Percentiles rank a stretch among this genome's conserved stretches.
phyloP scores from a whole-genome alignment of 2,888 invertebrate species.

The Acanthococcus lagerstroemiae region DNA sequence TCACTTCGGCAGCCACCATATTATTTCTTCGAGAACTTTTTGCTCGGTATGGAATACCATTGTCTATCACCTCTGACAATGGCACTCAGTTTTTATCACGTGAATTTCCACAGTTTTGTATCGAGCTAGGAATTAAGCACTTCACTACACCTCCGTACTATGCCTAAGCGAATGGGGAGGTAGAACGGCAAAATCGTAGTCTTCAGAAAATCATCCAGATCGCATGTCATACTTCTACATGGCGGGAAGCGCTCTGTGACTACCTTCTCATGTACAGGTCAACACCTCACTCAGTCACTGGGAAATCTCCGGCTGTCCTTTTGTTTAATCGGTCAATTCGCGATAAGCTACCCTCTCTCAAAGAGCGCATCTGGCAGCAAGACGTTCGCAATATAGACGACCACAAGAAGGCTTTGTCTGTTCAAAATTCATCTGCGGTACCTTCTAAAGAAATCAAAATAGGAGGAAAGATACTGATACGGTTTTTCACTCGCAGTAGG shows the following conservation, averaged over 20 bases:
- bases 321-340: not conserved
- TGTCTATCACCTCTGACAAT: not conserved
- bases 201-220: not conserved
- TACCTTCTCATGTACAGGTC: conserved; percentile 4
- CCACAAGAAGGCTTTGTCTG: not conserved
- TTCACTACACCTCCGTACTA: not conserved
- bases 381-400: not conserved
- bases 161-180: conserved; percentile 3
- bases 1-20: not conserved
- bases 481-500: no score
- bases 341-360: not conserved
- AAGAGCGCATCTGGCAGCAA: not conserved
- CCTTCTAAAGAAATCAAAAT: not conserved
- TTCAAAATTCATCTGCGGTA: no score
- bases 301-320: not conserved
- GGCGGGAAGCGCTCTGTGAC: not conserved
- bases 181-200: not conserved
- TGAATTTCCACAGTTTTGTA: not conserved
- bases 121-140: not conserved
- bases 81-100: not conserved
- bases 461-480: not conserved
- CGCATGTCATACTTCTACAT: not conserved
- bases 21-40: not conserved
- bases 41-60: not conserved
- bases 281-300: not conserved